phyloP scores from a whole-genome alignment of 2,113 vertebrate genomes.

The Centropus bengalensis region DNA sequence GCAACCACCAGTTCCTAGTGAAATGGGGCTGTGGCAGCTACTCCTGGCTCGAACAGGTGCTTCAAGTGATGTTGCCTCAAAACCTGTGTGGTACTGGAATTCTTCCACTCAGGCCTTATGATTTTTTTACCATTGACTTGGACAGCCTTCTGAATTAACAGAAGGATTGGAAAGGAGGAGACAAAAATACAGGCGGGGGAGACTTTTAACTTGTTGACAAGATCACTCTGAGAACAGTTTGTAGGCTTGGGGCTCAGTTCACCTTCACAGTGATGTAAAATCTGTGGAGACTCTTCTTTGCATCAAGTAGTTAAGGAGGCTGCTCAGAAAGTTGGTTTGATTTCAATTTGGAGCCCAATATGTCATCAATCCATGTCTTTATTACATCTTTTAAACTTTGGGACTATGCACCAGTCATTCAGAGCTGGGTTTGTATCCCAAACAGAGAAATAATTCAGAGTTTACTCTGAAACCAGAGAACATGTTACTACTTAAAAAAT shows the following conservation, averaged over 20 bases:
- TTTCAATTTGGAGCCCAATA: not conserved
- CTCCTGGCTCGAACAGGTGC: not conserved
- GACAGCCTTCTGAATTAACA: not conserved
- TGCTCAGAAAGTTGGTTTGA: not conserved
- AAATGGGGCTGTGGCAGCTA: not conserved
- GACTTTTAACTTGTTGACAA: not conserved
- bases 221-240: not conserved
- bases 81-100: not conserved
- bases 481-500: not conserved
- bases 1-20: not conserved
- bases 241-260: not conserved
- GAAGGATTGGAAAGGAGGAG: not conserved
- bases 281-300: not conserved
- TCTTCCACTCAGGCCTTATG: not conserved
- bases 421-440: not conserved
- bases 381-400: not conserved
- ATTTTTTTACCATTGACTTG: not conserved
- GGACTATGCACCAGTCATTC: not conserved
- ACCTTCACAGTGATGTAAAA: not conserved
- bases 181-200: not conserved
- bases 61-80: not conserved
- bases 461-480: not conserved
- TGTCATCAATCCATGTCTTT: not conserved
- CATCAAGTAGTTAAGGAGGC: not conserved
- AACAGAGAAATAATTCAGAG: conserved; percentile 14